Percentiles rank a stretch among this genome's conserved stretches.
Evolutionary conservation across 1,140 invertebrate species (phyloP).

Genomic region (Drosophila miranda): DNA sequence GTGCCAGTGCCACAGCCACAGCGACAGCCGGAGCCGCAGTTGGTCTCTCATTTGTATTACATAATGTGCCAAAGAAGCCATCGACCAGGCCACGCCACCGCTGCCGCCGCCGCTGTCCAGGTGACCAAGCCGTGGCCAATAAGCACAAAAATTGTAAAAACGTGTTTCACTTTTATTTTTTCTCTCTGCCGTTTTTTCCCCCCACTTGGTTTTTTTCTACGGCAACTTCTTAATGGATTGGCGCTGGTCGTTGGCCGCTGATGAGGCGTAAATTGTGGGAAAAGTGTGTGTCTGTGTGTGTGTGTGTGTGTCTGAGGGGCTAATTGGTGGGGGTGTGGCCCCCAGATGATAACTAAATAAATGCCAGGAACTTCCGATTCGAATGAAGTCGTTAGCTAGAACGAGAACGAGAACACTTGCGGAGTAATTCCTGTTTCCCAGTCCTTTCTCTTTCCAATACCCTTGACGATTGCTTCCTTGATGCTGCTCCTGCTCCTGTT

Average conservation of each 20-base stretch:
- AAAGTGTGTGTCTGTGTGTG: constrained; percentile 9
- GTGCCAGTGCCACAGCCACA: background rate
- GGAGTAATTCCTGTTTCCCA: constrained; percentile 28
- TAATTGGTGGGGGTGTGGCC: constrained; percentile 42
- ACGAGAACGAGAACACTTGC: constrained; percentile 2
- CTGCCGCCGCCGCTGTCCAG: constrained; percentile 23
- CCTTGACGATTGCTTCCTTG: constrained; percentile 25
- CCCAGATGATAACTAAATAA: constrained; percentile 31
- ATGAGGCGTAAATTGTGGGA: constrained; percentile 48
- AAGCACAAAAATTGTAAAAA: constrained; percentile 71
- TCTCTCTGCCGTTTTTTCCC: constrained; percentile 8
- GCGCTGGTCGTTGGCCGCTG: constrained; percentile 30
- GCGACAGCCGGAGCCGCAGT: background rate
- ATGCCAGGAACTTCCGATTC: constrained; percentile 11
- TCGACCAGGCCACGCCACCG: constrained; percentile 10
- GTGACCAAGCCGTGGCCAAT: constrained; percentile 65
- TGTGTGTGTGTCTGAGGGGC: constrained; percentile 12
- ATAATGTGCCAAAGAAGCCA: constrained; percentile 74
- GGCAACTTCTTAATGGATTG: constrained; percentile 69
- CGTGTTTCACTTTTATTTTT: constrained; percentile 59
- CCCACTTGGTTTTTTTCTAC: constrained; percentile 14
- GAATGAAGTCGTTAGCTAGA: constrained; percentile 39
- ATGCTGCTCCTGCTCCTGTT: background rate
- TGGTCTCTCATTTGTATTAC: constrained; percentile 55
- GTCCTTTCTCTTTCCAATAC: constrained; percentile 52